These are phyloP conservation scores for Tenualosa thibaudeaui DNA, from an alignment of 2,797 vertebrate genomes.

Conservation along the genomic window DNA sequence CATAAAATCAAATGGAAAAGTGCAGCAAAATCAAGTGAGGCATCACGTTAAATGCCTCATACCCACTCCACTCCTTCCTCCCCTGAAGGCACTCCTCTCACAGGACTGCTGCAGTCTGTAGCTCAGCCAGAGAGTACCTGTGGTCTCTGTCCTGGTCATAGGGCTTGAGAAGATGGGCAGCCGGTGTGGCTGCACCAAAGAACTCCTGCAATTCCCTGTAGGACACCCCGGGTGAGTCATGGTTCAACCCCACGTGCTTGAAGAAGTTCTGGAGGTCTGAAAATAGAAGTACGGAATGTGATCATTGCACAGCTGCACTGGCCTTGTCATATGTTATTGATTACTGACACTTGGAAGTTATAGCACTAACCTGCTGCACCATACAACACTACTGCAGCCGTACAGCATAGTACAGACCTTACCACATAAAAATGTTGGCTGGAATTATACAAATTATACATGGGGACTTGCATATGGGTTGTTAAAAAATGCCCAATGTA, in stretches of 20 bases:
- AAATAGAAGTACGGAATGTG: background rate
- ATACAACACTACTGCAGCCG: background rate
- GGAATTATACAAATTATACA: too few species aligned
- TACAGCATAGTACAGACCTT: background rate
- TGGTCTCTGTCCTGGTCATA: conserved; percentile 67
- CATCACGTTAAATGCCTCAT: conserved; percentile 25
- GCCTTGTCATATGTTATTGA: background rate
- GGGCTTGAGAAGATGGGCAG: conserved; percentile 51
- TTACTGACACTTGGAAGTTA: background rate
- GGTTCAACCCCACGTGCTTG: conserved; percentile 38
- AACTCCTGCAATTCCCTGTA: conserved; percentile 59
- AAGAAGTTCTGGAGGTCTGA: conserved; percentile 69
- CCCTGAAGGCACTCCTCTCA: conserved; percentile 69
- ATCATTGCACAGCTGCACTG: conserved; percentile 6
- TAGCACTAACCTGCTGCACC: background rate
- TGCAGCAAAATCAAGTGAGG: conserved; percentile 64
- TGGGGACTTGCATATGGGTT: too few species aligned
- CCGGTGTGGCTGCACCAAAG: conserved; percentile 59
- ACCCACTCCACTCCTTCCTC: conserved; percentile 37
- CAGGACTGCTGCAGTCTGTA: conserved; percentile 64
- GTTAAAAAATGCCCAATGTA: too few species aligned
- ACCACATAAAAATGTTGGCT: too few species aligned
- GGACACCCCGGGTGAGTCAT: conserved; percentile 53
- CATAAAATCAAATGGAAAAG: conserved; percentile 66
- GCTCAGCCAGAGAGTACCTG: conserved; percentile 68